Percentiles rank a stretch among this genome's conserved stretches.
Evolutionary conservation across 2,888 invertebrate species (phyloP).

Genomic region (Pharmacophagus antenor): DNA sequence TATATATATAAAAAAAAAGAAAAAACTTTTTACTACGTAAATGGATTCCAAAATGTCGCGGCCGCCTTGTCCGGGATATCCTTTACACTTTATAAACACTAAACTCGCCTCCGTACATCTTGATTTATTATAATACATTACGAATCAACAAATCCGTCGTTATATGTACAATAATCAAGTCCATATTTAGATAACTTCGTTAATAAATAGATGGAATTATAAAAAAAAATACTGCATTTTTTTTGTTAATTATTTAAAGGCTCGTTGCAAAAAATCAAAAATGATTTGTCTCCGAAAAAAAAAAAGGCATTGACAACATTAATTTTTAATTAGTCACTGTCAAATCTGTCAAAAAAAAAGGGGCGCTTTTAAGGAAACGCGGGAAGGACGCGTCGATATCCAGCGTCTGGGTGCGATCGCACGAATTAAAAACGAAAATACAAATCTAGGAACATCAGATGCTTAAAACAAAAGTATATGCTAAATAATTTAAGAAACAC

Average conservation of each 20-base stretch:
- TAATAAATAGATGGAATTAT: neutral
- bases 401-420: conserved; percentile 37
- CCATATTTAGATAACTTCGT: neutral
- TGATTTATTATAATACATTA: neutral
- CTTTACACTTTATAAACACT: no score
- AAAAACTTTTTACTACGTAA: neutral
- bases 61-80: no score
- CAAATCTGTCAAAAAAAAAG: no score
- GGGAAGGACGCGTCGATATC: no score
- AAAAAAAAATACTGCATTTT: conserved; percentile 1
- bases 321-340: neutral
- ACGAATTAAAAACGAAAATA: conserved; percentile 58
- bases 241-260: neutral
- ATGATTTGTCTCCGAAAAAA: neutral
- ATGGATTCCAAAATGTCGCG: neutral
- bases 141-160: neutral
- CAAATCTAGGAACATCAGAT: conserved; percentile 75
- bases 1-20: neutral
- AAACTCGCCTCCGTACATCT: no score
- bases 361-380: no score
- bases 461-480: conserved; percentile 65
- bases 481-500: conserved; percentile 65
- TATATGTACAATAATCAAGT: neutral
- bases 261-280: neutral
- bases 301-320: neutral